Evolutionary conservation across 2,888 invertebrate genomes (phyloP).

Genomic region (Drosophila atroscutellata): DNA sequence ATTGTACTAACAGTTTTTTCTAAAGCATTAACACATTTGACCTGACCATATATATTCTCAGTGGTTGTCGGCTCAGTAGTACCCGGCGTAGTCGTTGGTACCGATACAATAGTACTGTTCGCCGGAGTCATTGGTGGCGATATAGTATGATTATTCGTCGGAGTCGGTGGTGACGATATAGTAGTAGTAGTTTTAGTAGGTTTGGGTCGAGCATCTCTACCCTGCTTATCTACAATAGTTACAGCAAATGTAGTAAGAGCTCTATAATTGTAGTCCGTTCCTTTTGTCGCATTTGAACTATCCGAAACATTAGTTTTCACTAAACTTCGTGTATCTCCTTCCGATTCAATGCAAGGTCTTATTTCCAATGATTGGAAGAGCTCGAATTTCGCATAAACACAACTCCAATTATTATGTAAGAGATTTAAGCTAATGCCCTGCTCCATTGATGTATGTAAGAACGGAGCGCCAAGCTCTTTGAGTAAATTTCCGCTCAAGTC

Average conservation of each 20-base stretch:
- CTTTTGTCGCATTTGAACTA: neutral
- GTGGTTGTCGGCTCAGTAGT: neutral
- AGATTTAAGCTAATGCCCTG: constrained; percentile 35
- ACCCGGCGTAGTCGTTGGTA: neutral
- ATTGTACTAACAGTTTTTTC: neutral
- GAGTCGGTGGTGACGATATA: no score
- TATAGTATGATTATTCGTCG: accelerated
- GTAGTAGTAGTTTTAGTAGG: neutral
- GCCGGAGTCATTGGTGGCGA: accelerated
- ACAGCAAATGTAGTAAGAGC: neutral
- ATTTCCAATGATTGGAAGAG: constrained; percentile 13
- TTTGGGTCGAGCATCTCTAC: neutral
- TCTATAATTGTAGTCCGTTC: neutral
- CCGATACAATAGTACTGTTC: neutral
- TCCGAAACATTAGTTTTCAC: neutral
- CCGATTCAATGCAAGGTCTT: neutral
- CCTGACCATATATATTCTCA: neutral
- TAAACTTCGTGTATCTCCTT: neutral
- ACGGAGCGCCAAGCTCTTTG: constrained; percentile 29
- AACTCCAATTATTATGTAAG: constrained; percentile 58
- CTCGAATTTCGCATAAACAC: constrained; percentile 44
- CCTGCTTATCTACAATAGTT: neutral
- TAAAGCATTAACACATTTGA: constrained; percentile 15
- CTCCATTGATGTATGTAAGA: constrained; percentile 22
- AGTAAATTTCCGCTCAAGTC: constrained; percentile 66